A percentile compares a stretch with the other conserved stretches of the same genome.
Conservation (phyloP, 2,113 vertebrate species). For the Beaufortia kweichowensis region DNA sequence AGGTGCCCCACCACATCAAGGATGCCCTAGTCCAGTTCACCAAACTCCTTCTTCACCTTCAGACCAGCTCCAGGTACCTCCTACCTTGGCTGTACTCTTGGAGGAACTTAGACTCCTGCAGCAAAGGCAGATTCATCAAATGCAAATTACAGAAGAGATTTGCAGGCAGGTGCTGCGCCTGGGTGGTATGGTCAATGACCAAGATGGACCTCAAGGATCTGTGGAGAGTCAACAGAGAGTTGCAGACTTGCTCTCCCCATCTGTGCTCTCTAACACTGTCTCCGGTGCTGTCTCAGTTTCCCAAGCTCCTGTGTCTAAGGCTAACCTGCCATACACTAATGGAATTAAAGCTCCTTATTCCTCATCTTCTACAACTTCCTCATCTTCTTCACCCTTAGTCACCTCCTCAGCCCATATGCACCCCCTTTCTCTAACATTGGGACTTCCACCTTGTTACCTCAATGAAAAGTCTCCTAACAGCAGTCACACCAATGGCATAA, state of each 20-base stretch:
- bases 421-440: slow-evolving; percentile 72
- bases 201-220: slow-evolving; percentile 66
- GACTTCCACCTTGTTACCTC: slow-evolving; percentile 74
- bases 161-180: slow-evolving; percentile 87
- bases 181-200: slow-evolving; percentile 76
- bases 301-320: slow-evolving; percentile 68
- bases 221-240: slow-evolving; percentile 62
- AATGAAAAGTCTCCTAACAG: slow-evolving; percentile 80
- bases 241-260: slow-evolving; percentile 63
- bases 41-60: slow-evolving; percentile 69
- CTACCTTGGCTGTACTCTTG: slow-evolving; percentile 80
- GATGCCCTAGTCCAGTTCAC: slow-evolving; percentile 70
- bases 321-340: slow-evolving; percentile 60
- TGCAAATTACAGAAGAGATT: slow-evolving; percentile 94
- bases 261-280: slow-evolving; percentile 62
- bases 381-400: slow-evolving; percentile 58
- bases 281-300: slow-evolving; percentile 48
- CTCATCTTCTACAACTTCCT: slow-evolving; percentile 59
- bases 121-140: slow-evolving; percentile 91
- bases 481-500: slow-evolving; percentile 62
- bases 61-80: slow-evolving; percentile 66
- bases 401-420: slow-evolving; percentile 70
- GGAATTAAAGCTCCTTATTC: slow-evolving; percentile 62
- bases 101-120: slow-evolving; percentile 88
- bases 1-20: slow-evolving; percentile 61